phyloP scores from a whole-genome alignment of 2,797 vertebrate genomes.

The Onychomys torridus region DNA sequence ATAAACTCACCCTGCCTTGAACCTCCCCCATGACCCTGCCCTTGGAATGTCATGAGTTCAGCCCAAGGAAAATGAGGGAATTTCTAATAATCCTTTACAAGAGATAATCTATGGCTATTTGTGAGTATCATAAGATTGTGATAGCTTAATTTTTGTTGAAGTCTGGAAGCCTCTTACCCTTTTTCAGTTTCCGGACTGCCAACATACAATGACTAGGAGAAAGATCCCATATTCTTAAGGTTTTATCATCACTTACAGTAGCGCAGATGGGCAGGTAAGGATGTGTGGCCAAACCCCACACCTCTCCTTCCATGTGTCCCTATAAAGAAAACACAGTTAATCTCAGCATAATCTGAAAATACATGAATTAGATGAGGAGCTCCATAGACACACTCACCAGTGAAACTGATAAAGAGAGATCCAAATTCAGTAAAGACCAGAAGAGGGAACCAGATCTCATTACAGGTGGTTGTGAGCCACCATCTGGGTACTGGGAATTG shows the following conservation, averaged over 20 bases:
- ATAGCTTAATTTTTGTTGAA: conserved; percentile 65
- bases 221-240: conserved; percentile 99
- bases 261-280: conserved; percentile 99
- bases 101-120: not conserved
- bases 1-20: not conserved
- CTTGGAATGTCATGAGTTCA: not conserved
- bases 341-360: conserved; percentile 60
- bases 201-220: conserved; percentile 99
- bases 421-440: not conserved
- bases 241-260: conserved; percentile 99
- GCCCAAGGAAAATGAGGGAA: not conserved
- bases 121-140: conserved; percentile 41
- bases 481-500: too few species aligned
- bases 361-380: not conserved
- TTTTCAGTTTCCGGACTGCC: conserved; percentile 98
- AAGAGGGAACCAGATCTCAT: too few species aligned
- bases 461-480: too few species aligned
- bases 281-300: conserved; percentile 98
- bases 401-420: not conserved
- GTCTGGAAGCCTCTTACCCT: conserved; percentile 91
- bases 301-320: conserved; percentile 99
- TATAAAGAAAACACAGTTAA: conserved; percentile 84
- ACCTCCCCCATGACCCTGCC: not conserved
- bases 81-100: conserved; percentile 35
- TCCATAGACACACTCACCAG: not conserved